A percentile compares a stretch with the other conserved stretches of the same genome.
Evolutionary conservation across 2,888 invertebrate genomes (phyloP).

Genomic region (Zeuzera pyrina): DNA sequence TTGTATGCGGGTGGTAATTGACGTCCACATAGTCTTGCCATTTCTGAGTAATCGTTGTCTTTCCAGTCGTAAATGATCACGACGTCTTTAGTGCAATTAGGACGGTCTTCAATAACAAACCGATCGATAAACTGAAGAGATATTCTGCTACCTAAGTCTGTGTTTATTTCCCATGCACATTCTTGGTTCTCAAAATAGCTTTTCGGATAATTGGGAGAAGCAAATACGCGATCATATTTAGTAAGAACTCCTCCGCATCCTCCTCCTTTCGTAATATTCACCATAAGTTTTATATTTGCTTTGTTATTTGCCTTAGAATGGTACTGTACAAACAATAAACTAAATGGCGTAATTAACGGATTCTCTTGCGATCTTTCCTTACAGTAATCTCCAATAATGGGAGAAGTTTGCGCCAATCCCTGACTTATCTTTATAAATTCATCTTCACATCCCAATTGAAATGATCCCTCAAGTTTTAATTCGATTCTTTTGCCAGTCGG

Average conservation of each 20-base stretch:
- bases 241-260: slow-evolving; percentile 81
- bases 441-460: slow-evolving; percentile 32
- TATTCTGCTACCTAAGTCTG: slow-evolving; percentile 77
- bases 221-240: slow-evolving; percentile 46
- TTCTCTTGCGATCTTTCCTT: slow-evolving; percentile 57
- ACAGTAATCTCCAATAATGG: slow-evolving; percentile 76
- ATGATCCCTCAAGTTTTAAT: slow-evolving; percentile 40
- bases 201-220: slow-evolving; percentile 75
- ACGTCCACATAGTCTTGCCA: slow-evolving; percentile 80
- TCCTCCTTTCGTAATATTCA: slow-evolving; percentile 41
- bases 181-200: slow-evolving; percentile 83
- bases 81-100: slow-evolving; percentile 83
- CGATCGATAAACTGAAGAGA: slow-evolving; percentile 78
- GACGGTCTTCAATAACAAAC: slow-evolving; percentile 81
- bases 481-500: slow-evolving; percentile 43
- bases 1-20: slow-evolving; percentile 67
- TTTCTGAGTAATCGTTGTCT: slow-evolving; percentile 62
- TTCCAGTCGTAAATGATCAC: slow-evolving; percentile 76
- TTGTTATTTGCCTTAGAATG: slow-evolving; percentile 61
- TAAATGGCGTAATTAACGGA: slow-evolving; percentile 60
- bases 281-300: slow-evolving; percentile 33
- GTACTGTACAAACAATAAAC: slow-evolving; percentile 78
- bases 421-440: slow-evolving; percentile 66
- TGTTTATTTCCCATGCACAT: slow-evolving; percentile 83
- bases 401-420: slow-evolving; percentile 64